Conservation (phyloP, 2,113 vertebrate species). For the Stercorarius parasiticus region DNA sequence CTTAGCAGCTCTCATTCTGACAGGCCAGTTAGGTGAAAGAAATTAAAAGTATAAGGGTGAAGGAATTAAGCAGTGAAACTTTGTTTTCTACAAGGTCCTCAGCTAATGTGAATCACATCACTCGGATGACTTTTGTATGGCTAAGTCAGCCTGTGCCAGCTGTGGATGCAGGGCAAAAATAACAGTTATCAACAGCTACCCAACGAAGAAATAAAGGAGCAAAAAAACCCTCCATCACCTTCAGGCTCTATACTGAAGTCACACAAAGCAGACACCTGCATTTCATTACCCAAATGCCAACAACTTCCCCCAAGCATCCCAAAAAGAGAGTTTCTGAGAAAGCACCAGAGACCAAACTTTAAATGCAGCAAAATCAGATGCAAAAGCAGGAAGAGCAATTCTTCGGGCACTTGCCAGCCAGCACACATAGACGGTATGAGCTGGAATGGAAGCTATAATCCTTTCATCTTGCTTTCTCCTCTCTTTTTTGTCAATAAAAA, state of each 20-base stretch:
- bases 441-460: not conserved
- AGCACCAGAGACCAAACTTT: not conserved
- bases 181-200: not conserved
- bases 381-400: not conserved
- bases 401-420: not conserved
- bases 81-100: not conserved
- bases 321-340: not conserved
- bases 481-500: not conserved
- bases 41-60: not conserved
- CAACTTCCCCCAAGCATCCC: not conserved
- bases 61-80: not conserved
- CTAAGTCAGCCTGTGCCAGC: not conserved
- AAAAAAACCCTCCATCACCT: not conserved
- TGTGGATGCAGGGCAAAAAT: not conserved
- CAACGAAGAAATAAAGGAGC: not conserved
- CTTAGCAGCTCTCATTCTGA: not conserved
- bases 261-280: not conserved
- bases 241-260: not conserved
- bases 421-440: not conserved
- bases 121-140: not conserved
- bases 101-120: not conserved
- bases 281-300: not conserved
- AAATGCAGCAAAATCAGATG: not conserved
- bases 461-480: not conserved
- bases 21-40: not conserved